phyloP scores from a whole-genome alignment of 2,888 invertebrate genomes.

The Megastigmus dorsalis region DNA sequence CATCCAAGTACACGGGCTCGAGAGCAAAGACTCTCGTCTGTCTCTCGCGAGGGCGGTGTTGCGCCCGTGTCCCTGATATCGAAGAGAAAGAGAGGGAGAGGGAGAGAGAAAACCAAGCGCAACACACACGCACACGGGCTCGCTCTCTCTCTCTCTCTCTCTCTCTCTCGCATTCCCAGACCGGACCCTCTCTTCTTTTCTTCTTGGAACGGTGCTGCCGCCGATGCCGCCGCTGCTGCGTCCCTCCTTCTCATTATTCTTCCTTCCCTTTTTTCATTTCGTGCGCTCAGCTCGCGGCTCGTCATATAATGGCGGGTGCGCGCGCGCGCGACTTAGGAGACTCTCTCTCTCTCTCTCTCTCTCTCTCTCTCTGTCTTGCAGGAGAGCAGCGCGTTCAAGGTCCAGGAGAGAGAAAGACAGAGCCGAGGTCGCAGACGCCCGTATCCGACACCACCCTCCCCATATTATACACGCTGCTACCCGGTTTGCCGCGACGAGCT shows the following conservation, averaged over 20 bases:
- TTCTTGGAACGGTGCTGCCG: conserved; percentile 14
- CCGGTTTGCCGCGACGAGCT: too few species aligned
- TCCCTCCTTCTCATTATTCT: conserved; percentile 39
- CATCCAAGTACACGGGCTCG: too few species aligned
- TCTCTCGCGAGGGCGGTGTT: background rate
- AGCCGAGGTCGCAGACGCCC: conserved; percentile 54
- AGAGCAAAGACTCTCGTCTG: too few species aligned
- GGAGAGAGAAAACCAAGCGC: background rate
- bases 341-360: too few species aligned
- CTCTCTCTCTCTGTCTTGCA: too few species aligned
- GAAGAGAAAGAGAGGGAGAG: conserved; percentile 34
- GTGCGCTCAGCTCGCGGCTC: conserved; percentile 14
- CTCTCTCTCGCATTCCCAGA: conserved; percentile 67
- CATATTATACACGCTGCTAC: too few species aligned
- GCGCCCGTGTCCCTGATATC: conserved; percentile 59
- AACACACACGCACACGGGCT: conserved; percentile 2
- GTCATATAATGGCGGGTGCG: conserved; percentile 50
- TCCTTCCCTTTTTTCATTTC: conserved; percentile 21
- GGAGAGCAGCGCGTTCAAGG: conserved; percentile 67
- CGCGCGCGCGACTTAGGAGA: conserved; percentile 49
- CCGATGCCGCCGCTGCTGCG: background rate
- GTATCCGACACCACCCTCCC: conserved; percentile 32
- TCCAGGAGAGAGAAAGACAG: conserved; percentile 64
- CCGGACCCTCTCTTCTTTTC: conserved; percentile 55
- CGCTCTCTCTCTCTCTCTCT: too few species aligned